phyloP scores from a whole-genome alignment of 23 tunicate species.

The Halocynthia roretzi region DNA sequence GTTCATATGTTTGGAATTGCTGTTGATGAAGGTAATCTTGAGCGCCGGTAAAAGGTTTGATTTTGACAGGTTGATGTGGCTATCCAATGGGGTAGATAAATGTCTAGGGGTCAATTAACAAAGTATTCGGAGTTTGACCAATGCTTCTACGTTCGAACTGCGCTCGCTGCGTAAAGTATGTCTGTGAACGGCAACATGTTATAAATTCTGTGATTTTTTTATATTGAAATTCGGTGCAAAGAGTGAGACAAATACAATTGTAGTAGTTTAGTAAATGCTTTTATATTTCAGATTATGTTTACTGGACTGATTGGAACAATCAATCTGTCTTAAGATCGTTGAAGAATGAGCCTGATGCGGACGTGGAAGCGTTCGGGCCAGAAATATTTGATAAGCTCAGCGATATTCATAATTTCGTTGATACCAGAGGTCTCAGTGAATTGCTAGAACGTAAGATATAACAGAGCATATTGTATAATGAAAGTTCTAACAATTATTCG shows the following conservation, averaged over 20 bases:
- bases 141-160: too few species aligned
- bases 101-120: too few species aligned
- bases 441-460: slow-evolving; percentile 4
- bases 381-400: slow-evolving; percentile 53
- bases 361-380: slow-evolving; percentile 61
- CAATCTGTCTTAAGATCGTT: slow-evolving; percentile 27
- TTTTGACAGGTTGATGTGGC: too few species aligned
- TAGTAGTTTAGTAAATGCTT: neutral
- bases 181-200: too few species aligned
- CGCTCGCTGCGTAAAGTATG: too few species aligned
- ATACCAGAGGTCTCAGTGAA: neutral
- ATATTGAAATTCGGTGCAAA: too few species aligned
- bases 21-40: slow-evolving; percentile 29
- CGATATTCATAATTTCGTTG: slow-evolving; percentile 36
- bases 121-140: too few species aligned
- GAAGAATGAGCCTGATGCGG: neutral
- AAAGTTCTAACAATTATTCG: neutral
- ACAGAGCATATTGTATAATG: neutral
- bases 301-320: slow-evolving; percentile 69
- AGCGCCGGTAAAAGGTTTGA: too few species aligned
- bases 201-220: too few species aligned
- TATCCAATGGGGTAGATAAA: too few species aligned
- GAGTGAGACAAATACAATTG: neutral
- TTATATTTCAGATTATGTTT: slow-evolving; percentile 33
- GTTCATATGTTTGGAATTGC: slow-evolving; percentile 62